Evolutionary conservation across 2,113 vertebrate genomes (phyloP), one percentile per base, ranked within the genome.

Genomic region (Etia nguti): DNA sequence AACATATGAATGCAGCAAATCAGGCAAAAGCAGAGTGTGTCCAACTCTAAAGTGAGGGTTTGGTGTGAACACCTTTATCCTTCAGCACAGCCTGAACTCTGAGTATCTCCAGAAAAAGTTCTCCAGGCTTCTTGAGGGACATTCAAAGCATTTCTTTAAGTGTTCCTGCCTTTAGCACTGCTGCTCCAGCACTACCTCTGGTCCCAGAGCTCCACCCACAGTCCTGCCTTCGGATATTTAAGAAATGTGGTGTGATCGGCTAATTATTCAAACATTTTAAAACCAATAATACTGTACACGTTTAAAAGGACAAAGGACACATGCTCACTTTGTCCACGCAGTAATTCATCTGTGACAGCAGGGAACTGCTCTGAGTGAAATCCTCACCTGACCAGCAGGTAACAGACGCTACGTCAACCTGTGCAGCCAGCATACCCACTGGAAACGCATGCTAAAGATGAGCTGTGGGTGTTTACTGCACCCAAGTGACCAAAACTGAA

Each of bases 21-120:
- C 29, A 20, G 5, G 57, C 57, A 60, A 10, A 31, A 60, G 15
- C 29, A 34, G 15, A 2, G 29, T 12, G 54, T 60, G 57, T 60
- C 57, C 16, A 60, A 34, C 5, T 60, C 57, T 20, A 34, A 31
- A 6, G 57, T 11, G 59, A 62, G 0, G 3, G 0, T 3, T 57
- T 57, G 59, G 59, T 34, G 59, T 20, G 29, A 62, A 62, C 59
- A 20, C 59, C 29, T 62, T 62, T 6, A 0, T 20, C 59, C 29
- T 60, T 60, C 29, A 60, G 29, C 29, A 60, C 57, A 60, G 59
- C 34, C 59, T 60, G 0, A 4, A 60, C 59, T 34, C 57, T 6
- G 57, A 60, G 29, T 60, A 34, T 34, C 59, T 60, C 59, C 16
- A 34, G 57, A 29, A 60, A 60, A 60, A 34, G 1, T 20, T 62